Percentiles rank a stretch among this genome's conserved stretches.
These are phyloP conservation scores for Diorhabda carinulata DNA, from an alignment of 1,140 invertebrate genomes.

Conservation along the genomic window DNA sequence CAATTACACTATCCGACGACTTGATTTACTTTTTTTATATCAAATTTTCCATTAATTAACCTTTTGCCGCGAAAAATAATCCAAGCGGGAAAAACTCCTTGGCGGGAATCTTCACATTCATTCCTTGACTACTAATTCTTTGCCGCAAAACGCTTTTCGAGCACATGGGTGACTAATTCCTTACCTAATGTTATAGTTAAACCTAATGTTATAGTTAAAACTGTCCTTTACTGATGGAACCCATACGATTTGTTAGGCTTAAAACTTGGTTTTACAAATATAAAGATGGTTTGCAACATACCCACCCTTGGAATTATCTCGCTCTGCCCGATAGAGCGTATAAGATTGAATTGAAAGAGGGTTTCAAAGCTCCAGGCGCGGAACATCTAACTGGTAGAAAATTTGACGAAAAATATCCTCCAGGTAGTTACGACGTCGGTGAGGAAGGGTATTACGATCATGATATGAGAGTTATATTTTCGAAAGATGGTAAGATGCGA, in stretches of 20 bases:
- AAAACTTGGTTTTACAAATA: not conserved
- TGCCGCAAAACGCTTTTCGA: too few relatives aligned
- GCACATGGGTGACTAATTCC: too few relatives aligned
- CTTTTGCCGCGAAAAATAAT: too few relatives aligned
- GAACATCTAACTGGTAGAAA: slow-evolving; percentile 23
- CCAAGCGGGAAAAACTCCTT: too few relatives aligned
- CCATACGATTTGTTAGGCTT: not conserved
- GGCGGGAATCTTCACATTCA: too few relatives aligned
- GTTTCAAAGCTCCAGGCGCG: slow-evolving; percentile 16
- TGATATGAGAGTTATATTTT: slow-evolving; percentile 17
- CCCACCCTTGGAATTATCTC: slow-evolving; percentile 10
- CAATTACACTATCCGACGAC: too few relatives aligned
- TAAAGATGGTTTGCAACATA: slow-evolving; percentile 17
- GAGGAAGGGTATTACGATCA: slow-evolving; percentile 29
- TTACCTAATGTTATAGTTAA: too few relatives aligned
- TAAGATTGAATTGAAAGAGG: slow-evolving; percentile 13
- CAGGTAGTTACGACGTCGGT: slow-evolving; percentile 25
- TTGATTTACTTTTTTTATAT: too few relatives aligned
- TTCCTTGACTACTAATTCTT: too few relatives aligned
- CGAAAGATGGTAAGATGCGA: slow-evolving; percentile 6
- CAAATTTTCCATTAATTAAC: too few relatives aligned
- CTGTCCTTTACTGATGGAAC: too few relatives aligned
- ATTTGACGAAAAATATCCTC: slow-evolving; percentile 21
- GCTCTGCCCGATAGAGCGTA: slow-evolving; percentile 20
- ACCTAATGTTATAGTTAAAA: not conserved